Evolutionary conservation across 2,797 vertebrate species (phyloP).

Genomic region (Channa striata): DNA sequence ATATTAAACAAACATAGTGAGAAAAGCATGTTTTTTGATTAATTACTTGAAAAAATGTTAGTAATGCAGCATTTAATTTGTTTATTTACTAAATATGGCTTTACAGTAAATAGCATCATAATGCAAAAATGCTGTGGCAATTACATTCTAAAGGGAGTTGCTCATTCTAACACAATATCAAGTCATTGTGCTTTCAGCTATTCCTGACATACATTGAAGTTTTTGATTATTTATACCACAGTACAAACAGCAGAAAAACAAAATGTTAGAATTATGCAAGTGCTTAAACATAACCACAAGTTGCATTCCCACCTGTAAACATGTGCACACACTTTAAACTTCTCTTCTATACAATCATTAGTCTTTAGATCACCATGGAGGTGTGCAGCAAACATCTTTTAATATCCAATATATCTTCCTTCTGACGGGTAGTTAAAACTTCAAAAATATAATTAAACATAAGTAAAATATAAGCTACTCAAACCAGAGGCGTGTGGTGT

Average conservation of each 20-base stretch:
- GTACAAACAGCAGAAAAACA: slow-evolving; percentile 1
- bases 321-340: background rate
- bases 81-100: slow-evolving; percentile 53
- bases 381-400: background rate
- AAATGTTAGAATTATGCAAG: background rate
- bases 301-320: slow-evolving; percentile 18
- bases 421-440: background rate
- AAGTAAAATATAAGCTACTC: background rate
- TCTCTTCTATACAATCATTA: background rate
- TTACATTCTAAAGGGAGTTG: slow-evolving; percentile 17
- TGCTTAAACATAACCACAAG: slow-evolving; percentile 4
- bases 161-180: slow-evolving; percentile 49
- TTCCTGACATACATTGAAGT: background rate
- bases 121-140: slow-evolving; percentile 47
- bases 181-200: slow-evolving; percentile 1
- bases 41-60: too few relatives aligned
- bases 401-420: background rate
- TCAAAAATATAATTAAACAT: background rate
- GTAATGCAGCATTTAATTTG: too few relatives aligned
- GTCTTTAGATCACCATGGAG: background rate
- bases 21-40: too few relatives aligned
- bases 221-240: slow-evolving; percentile 15
- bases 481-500: slow-evolving; percentile 8
- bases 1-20: too few relatives aligned
- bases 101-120: slow-evolving; percentile 20